Base-by-base conservation (phyloP, 2,888 invertebrate genomes). In the Branchipolynoe longqiensis region DNA sequence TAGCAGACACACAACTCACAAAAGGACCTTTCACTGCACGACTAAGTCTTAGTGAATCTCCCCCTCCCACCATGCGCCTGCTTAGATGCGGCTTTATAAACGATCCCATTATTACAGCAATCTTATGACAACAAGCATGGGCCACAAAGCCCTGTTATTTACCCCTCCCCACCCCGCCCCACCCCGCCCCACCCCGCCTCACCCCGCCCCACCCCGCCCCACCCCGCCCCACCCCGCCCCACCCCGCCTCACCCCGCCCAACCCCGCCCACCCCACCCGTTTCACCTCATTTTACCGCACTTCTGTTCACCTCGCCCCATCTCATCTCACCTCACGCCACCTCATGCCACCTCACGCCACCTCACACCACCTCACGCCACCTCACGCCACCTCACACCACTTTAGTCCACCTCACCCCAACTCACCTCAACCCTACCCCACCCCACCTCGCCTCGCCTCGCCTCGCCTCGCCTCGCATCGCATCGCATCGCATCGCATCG, bases 51-150 rank as follows among this genome's bases (percentile, higher is more conserved):
- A 12, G 48, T 12, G 48, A 18, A 8, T 18, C 18, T n/a, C 58
- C n/a, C 12, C 69, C 38, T n/a, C 38, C 36, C 14, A 33, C 69
- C 38, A 69, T 38, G 33, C 36, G 14, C 69, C 69, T 48, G 18
- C n/a, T n/a, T 25, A 2, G 33, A 36, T 69, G 33, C 1, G 22
- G 36, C 33, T 36, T 38, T 38, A 69, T 69, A 69, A 69, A 69
- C 69, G 69, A n/a, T 6, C n/a, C n/a, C 69, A 69, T 69, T 69
- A 69, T 69, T 69, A 38, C 69, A 69, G 69, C 69, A 69, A 69
- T 69, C 69, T 69, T 69, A 69, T 38, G 69, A 69, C 69, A 69
- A 36, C 69, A 69, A 69, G 36, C 38, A 38, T 0, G 36, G 22
- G 4, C 14, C 69, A 69, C 62, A 62, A 6, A 31, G 14, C 1